Percentiles rank a stretch among this genome's conserved stretches.
phyloP scores from a whole-genome alignment of 2,888 invertebrate species.

The Drosophila kokeensis region DNA sequence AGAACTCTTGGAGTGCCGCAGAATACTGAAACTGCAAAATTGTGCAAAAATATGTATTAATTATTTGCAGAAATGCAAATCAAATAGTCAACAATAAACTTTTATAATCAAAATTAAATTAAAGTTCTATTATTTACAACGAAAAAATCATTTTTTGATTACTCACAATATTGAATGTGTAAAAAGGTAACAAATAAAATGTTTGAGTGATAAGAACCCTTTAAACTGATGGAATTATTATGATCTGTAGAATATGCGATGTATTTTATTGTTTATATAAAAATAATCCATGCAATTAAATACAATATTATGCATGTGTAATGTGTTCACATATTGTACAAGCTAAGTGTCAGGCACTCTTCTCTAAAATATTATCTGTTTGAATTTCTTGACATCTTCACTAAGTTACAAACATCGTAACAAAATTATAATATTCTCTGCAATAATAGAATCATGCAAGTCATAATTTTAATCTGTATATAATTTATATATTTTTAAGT shows the following conservation, averaged over 20 bases:
- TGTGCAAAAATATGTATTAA: neutral
- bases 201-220: no score
- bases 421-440: neutral
- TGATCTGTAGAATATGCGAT: neutral
- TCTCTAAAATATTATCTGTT: neutral
- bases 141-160: neutral
- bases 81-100: no score
- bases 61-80: neutral
- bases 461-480: neutral
- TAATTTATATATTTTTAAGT: no score
- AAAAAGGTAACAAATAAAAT: no score
- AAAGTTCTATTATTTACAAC: neutral
- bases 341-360: no score
- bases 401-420: neutral
- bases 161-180: neutral
- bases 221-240: neutral
- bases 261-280: neutral
- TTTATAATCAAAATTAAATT: accelerated
- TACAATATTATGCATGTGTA: neutral
- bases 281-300: neutral
- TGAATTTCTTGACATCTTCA: neutral
- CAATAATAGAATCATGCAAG: neutral
- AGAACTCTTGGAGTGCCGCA: no score
- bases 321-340: neutral
- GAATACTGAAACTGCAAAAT: neutral